A percentile compares a stretch with the other conserved stretches of the same genome.
Conservation (phyloP, 1,140 invertebrate genomes). For the Drosophila lacteicornis region DNA sequence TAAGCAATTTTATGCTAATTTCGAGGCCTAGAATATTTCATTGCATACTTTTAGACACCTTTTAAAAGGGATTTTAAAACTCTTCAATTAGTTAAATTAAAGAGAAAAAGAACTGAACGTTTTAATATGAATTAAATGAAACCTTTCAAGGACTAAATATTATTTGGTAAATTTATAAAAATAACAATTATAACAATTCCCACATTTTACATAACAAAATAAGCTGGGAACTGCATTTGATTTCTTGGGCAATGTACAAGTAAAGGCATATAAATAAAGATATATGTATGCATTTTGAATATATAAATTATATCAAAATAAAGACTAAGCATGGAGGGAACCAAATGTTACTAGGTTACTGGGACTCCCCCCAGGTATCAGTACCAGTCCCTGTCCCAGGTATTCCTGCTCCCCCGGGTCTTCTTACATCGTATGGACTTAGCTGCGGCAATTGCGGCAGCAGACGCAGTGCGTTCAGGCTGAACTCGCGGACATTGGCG, state of each 20-base stretch:
- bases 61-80: too few species aligned
- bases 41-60: background rate
- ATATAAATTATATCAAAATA: background rate
- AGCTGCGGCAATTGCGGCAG: slow-evolving; percentile 73
- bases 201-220: slow-evolving; percentile 12
- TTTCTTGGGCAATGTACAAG: slow-evolving; percentile 2
- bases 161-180: background rate
- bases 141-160: too few species aligned
- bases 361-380: background rate
- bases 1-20: too few species aligned
- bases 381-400: background rate
- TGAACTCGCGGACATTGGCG: slow-evolving; percentile 69
- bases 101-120: background rate
- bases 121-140: too few species aligned
- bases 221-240: slow-evolving; percentile 14
- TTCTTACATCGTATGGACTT: slow-evolving; percentile 83
- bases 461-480: slow-evolving; percentile 68
- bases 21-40: too few species aligned
- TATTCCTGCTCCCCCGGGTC: slow-evolving; percentile 8
- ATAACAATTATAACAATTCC: background rate
- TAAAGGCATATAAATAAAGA: slow-evolving; percentile 14
- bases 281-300: background rate
- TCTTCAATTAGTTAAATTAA: background rate
- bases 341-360: background rate
- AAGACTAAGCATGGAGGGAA: too few species aligned